These are phyloP conservation scores for Campaea margaritaria DNA, from an alignment of 2,888 invertebrate species.

Conservation along the genomic window DNA sequence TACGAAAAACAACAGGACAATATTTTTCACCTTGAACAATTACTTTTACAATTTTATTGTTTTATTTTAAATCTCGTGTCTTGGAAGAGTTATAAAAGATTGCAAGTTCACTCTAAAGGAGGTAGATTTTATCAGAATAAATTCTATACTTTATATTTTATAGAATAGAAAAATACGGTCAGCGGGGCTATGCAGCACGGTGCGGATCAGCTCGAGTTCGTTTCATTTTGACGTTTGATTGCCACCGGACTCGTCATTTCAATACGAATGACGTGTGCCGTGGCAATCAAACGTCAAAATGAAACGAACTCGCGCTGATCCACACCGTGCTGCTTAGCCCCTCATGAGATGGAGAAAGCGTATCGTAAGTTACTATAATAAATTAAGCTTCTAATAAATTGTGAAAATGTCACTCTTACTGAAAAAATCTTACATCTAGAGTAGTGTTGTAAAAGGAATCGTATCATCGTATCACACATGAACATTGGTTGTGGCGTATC, in stretches of 20 bases:
- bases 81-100: slow-evolving; percentile 37
- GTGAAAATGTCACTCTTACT: slow-evolving; percentile 43
- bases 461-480: slow-evolving; percentile 13
- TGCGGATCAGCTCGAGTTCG: no score
- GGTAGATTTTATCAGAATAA: slow-evolving; percentile 7
- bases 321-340: no score
- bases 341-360: slow-evolving; percentile 40
- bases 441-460: slow-evolving; percentile 2
- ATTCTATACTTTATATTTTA: background rate
- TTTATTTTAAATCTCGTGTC: slow-evolving; percentile 9
- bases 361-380: slow-evolving; percentile 41
- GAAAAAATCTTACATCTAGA: slow-evolving; percentile 48
- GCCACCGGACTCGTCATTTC: no score
- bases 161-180: slow-evolving; percentile 25
- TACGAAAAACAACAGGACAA: slow-evolving; percentile 17
- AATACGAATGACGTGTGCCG: no score
- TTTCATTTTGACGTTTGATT: no score
- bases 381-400: slow-evolving; percentile 49
- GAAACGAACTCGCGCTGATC: no score
- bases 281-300: no score
- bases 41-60: slow-evolving; percentile 8
- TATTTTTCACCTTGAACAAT: background rate
- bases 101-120: slow-evolving; percentile 14
- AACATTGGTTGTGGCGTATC: no score
- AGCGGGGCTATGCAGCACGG: no score